Conservation (phyloP, 2,888 invertebrate genomes). For the Lithophane leautieri region DNA sequence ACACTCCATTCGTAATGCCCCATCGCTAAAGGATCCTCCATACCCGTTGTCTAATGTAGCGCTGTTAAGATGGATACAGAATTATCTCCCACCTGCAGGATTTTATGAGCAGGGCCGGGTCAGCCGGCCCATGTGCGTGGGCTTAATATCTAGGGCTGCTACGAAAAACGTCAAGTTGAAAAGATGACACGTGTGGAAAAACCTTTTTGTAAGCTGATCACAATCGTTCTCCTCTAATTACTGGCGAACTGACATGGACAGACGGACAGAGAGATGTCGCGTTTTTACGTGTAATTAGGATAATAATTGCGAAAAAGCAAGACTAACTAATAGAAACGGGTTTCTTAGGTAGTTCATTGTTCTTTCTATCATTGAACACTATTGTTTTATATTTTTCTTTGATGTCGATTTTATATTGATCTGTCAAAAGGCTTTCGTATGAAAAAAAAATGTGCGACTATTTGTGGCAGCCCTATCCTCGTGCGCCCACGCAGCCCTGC, state of each 20-base stretch:
- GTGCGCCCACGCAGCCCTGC: slow-evolving; percentile 42
- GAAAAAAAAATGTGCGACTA: not conserved
- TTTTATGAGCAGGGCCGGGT: slow-evolving; percentile 62
- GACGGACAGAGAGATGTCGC: not conserved
- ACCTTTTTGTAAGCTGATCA: too few relatives aligned
- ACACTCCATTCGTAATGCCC: not conserved
- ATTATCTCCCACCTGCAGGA: slow-evolving; percentile 63
- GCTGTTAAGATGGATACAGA: slow-evolving; percentile 36
- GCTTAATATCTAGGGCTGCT: slow-evolving; percentile 48
- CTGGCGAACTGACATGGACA: not conserved
- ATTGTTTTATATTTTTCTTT: not conserved
- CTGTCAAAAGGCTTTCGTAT: not conserved
- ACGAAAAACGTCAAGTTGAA: too few relatives aligned
- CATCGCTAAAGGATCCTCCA: slow-evolving; percentile 5
- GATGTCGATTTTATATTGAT: not conserved
- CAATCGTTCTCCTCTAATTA: too few relatives aligned
- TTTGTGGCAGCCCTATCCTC: slow-evolving; percentile 30
- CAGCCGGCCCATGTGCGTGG: slow-evolving; percentile 51
- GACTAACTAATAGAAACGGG: too few relatives aligned
- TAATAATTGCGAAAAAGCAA: not conserved
- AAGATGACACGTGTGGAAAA: too few relatives aligned
- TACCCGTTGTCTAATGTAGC: slow-evolving; percentile 8
- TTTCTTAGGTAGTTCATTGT: not conserved
- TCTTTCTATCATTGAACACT: not conserved
- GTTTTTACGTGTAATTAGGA: not conserved